Evolutionary conservation across 2,113 vertebrate species (phyloP).

Genomic region (Lathamus discolor): DNA sequence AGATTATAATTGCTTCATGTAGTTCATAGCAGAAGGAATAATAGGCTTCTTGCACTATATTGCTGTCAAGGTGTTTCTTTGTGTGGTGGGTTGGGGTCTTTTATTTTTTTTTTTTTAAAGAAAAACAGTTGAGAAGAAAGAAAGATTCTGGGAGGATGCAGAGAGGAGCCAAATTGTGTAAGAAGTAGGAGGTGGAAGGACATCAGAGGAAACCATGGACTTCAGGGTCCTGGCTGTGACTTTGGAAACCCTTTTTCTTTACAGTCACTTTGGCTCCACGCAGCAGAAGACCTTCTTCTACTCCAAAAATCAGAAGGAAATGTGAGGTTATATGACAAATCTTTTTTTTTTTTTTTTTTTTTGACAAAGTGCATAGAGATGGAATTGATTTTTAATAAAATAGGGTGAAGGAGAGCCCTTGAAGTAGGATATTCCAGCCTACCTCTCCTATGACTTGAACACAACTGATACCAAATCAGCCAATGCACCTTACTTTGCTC

Average conservation of each 20-base stretch:
- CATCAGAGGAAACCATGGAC: rapidly evolving
- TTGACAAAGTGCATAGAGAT: neutral
- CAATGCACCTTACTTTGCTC: neutral
- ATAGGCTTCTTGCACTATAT: neutral
- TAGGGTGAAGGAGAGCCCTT: neutral
- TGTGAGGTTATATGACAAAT: neutral
- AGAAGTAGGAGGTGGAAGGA: neutral
- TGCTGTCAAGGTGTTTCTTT: neutral
- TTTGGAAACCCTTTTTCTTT: neutral
- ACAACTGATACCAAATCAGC: neutral
- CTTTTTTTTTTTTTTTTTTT: neutral
- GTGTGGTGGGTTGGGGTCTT: too few species aligned
- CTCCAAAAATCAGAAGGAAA: neutral
- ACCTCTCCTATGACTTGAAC: neutral
- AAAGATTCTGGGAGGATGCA: neutral
- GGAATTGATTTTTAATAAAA: neutral
- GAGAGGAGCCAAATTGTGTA: neutral
- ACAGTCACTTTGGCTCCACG: rapidly evolving
- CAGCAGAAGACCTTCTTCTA: neutral
- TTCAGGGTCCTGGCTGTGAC: neutral
- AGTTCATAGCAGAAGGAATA: neutral
- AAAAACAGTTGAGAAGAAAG: neutral
- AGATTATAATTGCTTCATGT: neutral
- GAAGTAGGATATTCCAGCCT: neutral
- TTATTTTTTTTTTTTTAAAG: neutral